phyloP scores from a whole-genome alignment of 2,113 vertebrate species.

The Atlantisia rogersi region DNA sequence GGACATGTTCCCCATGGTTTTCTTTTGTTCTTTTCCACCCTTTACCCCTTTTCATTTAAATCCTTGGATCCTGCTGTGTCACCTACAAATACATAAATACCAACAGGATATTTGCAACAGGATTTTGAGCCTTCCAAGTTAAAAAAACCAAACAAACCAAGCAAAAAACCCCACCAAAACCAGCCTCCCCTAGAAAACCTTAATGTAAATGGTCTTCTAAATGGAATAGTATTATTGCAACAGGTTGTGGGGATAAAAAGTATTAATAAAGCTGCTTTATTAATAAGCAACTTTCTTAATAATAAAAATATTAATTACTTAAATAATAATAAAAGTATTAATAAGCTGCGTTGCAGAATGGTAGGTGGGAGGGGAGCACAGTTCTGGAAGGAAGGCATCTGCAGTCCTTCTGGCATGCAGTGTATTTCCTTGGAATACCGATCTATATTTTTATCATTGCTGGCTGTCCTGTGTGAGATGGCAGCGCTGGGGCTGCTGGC shows the following conservation, averaged over 20 bases:
- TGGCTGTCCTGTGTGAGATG: neutral
- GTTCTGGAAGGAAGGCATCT: neutral
- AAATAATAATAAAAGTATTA: no score
- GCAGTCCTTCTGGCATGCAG: neutral
- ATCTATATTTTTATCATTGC: neutral
- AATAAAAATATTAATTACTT: no score
- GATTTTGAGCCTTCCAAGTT: neutral
- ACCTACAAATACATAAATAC: neutral
- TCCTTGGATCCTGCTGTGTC: neutral
- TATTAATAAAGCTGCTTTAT: no score
- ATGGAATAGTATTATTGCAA: neutral
- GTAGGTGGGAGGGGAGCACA: neutral
- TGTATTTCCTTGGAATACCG: neutral
- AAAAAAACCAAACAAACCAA: neutral
- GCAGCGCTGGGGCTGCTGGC: neutral
- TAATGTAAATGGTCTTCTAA: neutral
- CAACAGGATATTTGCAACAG: neutral
- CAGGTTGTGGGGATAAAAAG: neutral
- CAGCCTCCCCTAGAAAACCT: neutral
- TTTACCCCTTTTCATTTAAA: neutral
- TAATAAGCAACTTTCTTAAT: no score
- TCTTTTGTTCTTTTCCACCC: neutral
- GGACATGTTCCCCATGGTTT: fast-evolving
- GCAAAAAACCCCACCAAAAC: neutral
- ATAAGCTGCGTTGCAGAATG: neutral